Base-by-base conservation (phyloP, 1,140 invertebrate species). In the Cotesia glomerata region DNA sequence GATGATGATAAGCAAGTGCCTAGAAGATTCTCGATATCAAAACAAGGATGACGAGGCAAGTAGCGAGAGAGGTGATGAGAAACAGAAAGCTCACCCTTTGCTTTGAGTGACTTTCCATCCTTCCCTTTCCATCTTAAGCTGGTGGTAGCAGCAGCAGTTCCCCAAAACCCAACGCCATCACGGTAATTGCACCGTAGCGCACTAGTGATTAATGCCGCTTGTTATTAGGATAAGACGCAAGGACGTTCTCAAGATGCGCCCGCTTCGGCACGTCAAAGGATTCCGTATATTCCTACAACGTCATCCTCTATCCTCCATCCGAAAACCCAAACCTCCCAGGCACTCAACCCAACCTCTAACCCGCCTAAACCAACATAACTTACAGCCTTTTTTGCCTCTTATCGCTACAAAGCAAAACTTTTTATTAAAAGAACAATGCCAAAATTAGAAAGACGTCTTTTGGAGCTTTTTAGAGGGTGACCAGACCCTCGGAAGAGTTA, bases 181-280 rank as follows among this genome's bases (percentile, higher is more conserved):
- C 74, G 72, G 76, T 83, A 83, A 83, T 83, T 80, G 78, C 79
- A 80, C 73, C 62, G 68, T 77, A 62, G 75, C 72, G 65, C 74
- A 77, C 69, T 69, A 74, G 75, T 82, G 80, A 82, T 82, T 82
- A 81, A 82, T 80, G 76, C 72, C 69, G 75, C 78, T 79, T 78
- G 75, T 79, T 81, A 79, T 82, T 82, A 83, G 76, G 76, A 83
- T 80, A 76, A 81, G 67, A 72, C 76, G 72, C 32, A 58, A 75
- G 77, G 71, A 80, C 67, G 67, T 78, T 78, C 71, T 72, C 71
- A 76, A 75, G 74, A 77, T 74, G 69, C 52, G 64, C 64, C 39
- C 49, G 56, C 52, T 62, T 62, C 49, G 52, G 65, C 32, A 52
- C 75, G 73, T 76, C 73, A 76, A 75, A 79, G 75, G 76, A 39